Base-by-base conservation (phyloP, 2,888 invertebrate genomes). In the Eupeodes luniger region DNA sequence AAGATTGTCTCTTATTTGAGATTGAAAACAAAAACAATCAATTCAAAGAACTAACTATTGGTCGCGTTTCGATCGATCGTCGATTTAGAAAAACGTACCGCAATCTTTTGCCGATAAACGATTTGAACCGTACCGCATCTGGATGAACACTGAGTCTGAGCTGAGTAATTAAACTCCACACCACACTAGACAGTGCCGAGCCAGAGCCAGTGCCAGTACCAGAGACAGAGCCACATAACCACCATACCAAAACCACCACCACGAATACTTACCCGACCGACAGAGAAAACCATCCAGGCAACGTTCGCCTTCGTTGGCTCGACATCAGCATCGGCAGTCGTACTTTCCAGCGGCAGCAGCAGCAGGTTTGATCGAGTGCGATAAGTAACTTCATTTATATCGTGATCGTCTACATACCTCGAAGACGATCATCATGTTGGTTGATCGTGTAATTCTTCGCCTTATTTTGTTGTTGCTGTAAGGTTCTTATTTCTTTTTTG, bases 161-260 rank as follows among this genome's bases (percentile, higher is more conserved):
- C 27, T 27, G 27, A 85, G 87, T 88, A 88, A 88, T 85, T 88
- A 88, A 78, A 88, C 64, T 85, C 85, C 69, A 88, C 85, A 88
- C 77, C 85, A 85, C 78, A 85, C 88, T 81, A 88, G 88, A 88
- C 88, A 88, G 77, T 61, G 85, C 78, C 85, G 88, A 88, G 88
- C 88, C 87, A 81, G 34, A 49, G 51, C 40, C 74, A 40, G 27
- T 27, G 27, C 27, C 27, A 27, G 27, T 27, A 27, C 27, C 27
- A 27, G 88, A 88, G 88, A 85, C 84, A 81, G 34, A 57, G 51
- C 40, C 74, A 40, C 5, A 49, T 49, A 49, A 47, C 66, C 44
- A 64, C 64, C 49, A 67, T 47, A 11, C 66, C 14, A 49, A 5
- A 16, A 61, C 34, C 59, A 53, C 12, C 34, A 27, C 53, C 76